Conservation (phyloP, 1,140 invertebrate genomes). For the Argopecten irradians region DNA sequence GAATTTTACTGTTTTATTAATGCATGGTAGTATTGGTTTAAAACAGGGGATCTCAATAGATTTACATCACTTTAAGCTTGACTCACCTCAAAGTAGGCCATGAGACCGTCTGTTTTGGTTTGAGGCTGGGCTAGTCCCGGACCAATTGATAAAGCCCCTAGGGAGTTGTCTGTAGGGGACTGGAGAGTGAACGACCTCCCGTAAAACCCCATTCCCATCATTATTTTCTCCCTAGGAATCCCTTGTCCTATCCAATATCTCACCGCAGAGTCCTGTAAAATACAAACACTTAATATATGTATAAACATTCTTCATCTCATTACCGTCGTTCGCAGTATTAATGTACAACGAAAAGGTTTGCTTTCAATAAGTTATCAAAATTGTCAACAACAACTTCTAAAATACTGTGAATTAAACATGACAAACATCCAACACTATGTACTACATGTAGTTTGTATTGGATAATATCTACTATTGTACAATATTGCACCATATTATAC, state of each 20-base stretch:
- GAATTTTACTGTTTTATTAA: too few relatives aligned
- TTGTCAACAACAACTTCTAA: too few relatives aligned
- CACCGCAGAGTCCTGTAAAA: conserved; percentile 48
- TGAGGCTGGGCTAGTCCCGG: conserved; percentile 77
- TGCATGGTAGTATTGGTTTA: too few relatives aligned
- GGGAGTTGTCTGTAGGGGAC: not conserved
- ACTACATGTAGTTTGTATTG: too few relatives aligned
- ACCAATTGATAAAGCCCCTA: conserved; percentile 38
- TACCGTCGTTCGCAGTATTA: too few relatives aligned
- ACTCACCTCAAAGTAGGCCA: conserved; percentile 59
- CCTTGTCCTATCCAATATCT: conserved; percentile 78
- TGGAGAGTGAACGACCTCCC: conserved; percentile 51
- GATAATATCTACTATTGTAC: too few relatives aligned
- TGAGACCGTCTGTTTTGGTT: conserved; percentile 77
- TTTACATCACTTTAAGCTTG: not conserved
- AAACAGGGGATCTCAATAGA: too few relatives aligned
- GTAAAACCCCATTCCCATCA: conserved; percentile 91
- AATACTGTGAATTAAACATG: too few relatives aligned
- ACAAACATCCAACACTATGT: too few relatives aligned
- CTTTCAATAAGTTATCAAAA: too few relatives aligned
- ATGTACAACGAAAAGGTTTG: too few relatives aligned
- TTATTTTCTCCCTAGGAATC: conserved; percentile 94
- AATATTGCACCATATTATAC: too few relatives aligned
- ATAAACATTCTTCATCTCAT: not conserved
- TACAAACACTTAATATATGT: not conserved